A percentile compares a stretch with the other conserved stretches of the same genome.
phyloP scores from a whole-genome alignment of 2,113 vertebrate genomes.

The Acrocephalus arundinaceus region DNA sequence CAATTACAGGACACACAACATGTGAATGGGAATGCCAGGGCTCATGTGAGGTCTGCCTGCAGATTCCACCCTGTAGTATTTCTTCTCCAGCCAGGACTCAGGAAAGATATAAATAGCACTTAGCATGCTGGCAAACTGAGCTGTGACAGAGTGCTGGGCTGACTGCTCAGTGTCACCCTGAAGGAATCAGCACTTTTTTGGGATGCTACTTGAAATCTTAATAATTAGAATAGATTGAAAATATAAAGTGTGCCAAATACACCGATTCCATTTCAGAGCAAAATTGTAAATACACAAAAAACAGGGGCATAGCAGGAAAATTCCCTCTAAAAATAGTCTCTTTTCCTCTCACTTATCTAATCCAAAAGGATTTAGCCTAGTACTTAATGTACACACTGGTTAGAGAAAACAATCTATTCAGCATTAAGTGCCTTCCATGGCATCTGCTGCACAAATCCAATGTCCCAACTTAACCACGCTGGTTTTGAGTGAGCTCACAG shows the following conservation, averaged over 20 bases:
- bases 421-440: neutral
- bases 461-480: neutral
- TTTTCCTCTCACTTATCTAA: neutral
- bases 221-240: conserved; percentile 1
- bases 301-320: neutral
- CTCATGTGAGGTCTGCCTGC: neutral
- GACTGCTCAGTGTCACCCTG: neutral
- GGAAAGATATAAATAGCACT: neutral
- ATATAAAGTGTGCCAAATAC: neutral
- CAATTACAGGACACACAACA: neutral
- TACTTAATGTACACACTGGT: neutral
- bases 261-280: neutral
- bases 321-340: neutral
- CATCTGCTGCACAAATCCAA: neutral
- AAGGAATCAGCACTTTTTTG: conserved; percentile 12
- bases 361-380: neutral
- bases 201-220: neutral
- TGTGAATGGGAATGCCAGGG: rapidly evolving
- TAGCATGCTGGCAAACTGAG: neutral
- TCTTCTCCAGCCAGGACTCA: neutral
- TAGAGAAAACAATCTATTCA: neutral
- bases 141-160: neutral
- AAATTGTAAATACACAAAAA: neutral
- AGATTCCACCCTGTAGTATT: neutral
- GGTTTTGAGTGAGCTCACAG: neutral